Base-by-base conservation (phyloP, 2,113 vertebrate genomes). In the Hypocryptadius cinnamomeus region DNA sequence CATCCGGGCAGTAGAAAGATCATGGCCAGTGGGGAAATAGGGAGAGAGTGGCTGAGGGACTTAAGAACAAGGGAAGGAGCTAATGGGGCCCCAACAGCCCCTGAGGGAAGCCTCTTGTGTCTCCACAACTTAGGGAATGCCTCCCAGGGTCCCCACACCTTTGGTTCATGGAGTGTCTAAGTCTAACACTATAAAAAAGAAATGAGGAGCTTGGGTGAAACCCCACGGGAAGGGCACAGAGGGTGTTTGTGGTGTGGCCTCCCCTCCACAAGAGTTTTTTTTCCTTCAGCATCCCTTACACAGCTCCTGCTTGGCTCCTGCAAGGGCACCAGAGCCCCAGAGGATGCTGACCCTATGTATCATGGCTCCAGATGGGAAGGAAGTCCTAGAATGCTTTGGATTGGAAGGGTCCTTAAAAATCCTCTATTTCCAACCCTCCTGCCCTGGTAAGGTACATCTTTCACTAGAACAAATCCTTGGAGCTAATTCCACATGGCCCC, bases 161-260 rank as follows among this genome's bases (percentile, higher is more conserved):
- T 50, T 13, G 23, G 5, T 6, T 94, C 20, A 37, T 48, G 48
- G 60, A 56, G 9, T 2, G 1, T 21, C 57, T 45, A 59, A 63
- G 23, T n/a, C 28, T 56, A 35, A 14, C 12, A 5, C 3, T 1
- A 8, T 15, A 33, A 30, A 73, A 68, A 81, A 87, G 8, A 17
- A 13, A 28, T 13, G 0, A 86, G 6, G 16, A 71, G 6, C 4
- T 71, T 50, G 25, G 4, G 5, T 35, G 50, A 89, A 87, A 65
- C 9, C 37, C n/a, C 20, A 22, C n/a, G 15, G 9, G 13, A 72
- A 69, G 22, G 37, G 16, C 37, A 63, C 11, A 53, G 76, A 54
- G 5, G 5, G 3, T 27, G 16, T 39, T 79, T 50, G 47, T 0
- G 0, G 21, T 22, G 10, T 72, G 48, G 8, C 15, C 15, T 91